These are phyloP conservation scores for Phenganax stokvisi DNA, from an alignment of 92 coral and sea anemone species.

Conservation along the genomic window DNA sequence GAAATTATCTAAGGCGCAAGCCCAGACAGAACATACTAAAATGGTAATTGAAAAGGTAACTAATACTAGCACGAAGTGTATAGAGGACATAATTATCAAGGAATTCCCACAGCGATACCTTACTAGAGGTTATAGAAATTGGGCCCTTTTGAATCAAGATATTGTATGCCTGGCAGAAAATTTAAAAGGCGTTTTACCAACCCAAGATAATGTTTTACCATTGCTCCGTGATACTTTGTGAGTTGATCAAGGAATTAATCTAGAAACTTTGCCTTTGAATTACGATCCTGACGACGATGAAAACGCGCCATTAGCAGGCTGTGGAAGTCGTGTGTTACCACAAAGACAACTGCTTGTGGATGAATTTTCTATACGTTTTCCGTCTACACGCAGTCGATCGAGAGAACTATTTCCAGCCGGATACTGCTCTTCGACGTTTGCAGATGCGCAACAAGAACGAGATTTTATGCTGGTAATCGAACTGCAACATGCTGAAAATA, in stretches of 20 bases:
- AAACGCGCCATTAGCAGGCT: no score
- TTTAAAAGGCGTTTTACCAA: background rate
- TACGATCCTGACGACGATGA: no score
- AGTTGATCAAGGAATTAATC: background rate
- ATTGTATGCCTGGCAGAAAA: background rate
- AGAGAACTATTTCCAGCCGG: background rate
- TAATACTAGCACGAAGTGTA: background rate
- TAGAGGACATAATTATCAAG: background rate
- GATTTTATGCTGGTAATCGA: no score
- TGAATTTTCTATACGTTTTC: background rate
- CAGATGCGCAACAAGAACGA: background rate
- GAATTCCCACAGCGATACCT: background rate
- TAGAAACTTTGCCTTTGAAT: background rate
- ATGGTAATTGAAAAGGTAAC: background rate
- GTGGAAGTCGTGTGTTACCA: no score
- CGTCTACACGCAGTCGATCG: background rate
- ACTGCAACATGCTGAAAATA: background rate
- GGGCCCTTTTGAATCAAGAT: background rate
- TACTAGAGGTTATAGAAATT: no score
- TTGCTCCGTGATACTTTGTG: background rate
- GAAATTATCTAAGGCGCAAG: no score
- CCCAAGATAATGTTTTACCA: background rate
- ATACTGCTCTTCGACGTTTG: background rate
- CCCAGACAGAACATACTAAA: no score
- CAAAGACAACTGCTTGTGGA: background rate